Evolutionary conservation across 2,797 vertebrate genomes (phyloP).

Genomic region (Leptatherina wallacei): DNA sequence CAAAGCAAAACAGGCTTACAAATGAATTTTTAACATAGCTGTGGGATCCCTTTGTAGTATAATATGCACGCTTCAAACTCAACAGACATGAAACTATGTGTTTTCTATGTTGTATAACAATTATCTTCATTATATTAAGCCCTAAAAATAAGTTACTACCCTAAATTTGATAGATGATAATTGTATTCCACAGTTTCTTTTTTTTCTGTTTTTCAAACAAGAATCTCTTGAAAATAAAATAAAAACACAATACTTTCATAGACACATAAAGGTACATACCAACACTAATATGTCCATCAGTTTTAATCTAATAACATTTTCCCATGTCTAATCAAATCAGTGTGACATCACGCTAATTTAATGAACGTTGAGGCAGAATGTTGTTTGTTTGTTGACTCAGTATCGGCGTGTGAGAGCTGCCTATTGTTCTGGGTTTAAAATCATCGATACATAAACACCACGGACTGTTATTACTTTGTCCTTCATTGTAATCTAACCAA

Average conservation of each 20-base stretch:
- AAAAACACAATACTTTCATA: slow-evolving; percentile 27
- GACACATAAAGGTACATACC: slow-evolving; percentile 51
- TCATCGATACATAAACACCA: slow-evolving; percentile 50
- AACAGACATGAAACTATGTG: background rate
- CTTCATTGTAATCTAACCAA: slow-evolving; percentile 48
- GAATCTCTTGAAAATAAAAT: slow-evolving; percentile 14
- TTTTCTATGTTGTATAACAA: slow-evolving; percentile 7
- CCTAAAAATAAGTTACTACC: slow-evolving; percentile 3
- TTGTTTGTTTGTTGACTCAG: slow-evolving; percentile 64
- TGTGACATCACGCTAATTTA: slow-evolving; percentile 69
- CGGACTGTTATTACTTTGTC: slow-evolving; percentile 46
- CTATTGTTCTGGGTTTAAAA: slow-evolving; percentile 64
- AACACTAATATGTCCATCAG: slow-evolving; percentile 34
- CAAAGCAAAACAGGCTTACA: slow-evolving; percentile 9
- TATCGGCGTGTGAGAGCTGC: slow-evolving; percentile 47
- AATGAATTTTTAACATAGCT: background rate
- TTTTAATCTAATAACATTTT: slow-evolving; percentile 62
- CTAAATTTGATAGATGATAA: slow-evolving; percentile 22
- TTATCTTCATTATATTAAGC: background rate
- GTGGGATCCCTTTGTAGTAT: slow-evolving; percentile 7
- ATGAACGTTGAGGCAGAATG: slow-evolving; percentile 49
- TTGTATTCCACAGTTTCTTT: slow-evolving; percentile 21
- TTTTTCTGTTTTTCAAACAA: slow-evolving; percentile 11
- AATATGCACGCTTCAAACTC: slow-evolving; percentile 7
- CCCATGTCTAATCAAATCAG: slow-evolving; percentile 70